These are phyloP conservation scores for Nymphalis c-album DNA, from an alignment of 2,888 invertebrate genomes.

Conservation along the genomic window DNA sequence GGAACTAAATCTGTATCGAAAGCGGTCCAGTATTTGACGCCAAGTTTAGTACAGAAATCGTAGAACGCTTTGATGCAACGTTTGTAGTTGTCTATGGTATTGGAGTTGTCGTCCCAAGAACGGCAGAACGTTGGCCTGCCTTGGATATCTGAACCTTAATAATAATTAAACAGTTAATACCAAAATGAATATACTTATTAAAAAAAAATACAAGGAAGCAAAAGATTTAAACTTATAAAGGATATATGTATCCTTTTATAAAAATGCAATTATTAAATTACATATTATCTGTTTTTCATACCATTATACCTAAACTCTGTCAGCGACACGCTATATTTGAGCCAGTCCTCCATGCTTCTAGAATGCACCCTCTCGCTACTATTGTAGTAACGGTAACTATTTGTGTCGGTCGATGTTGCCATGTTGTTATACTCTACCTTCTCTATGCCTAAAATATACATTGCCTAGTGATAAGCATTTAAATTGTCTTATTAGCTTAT, in stretches of 20 bases:
- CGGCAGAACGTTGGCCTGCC: constrained; percentile 64
- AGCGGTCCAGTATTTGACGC: constrained; percentile 83
- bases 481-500: no score
- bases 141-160: constrained; percentile 65
- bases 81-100: constrained; percentile 81
- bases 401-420: constrained; percentile 72
- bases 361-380: constrained; percentile 80
- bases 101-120: constrained; percentile 82
- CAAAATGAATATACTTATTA: neutral
- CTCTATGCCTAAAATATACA: constrained; percentile 68
- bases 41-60: constrained; percentile 83
- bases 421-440: constrained; percentile 80
- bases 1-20: constrained; percentile 84
- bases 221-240: neutral
- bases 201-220: no score
- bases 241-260: neutral
- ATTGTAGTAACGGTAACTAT: constrained; percentile 82
- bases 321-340: constrained; percentile 82
- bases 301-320: constrained; percentile 66
- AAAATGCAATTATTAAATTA: no score
- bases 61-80: constrained; percentile 82
- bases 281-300: constrained; percentile 39
- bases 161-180: constrained; percentile 1
- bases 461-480: neutral
- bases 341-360: constrained; percentile 84